Base-by-base conservation (phyloP, 2,113 vertebrate genomes). In the Crotophaga sulcirostris region DNA sequence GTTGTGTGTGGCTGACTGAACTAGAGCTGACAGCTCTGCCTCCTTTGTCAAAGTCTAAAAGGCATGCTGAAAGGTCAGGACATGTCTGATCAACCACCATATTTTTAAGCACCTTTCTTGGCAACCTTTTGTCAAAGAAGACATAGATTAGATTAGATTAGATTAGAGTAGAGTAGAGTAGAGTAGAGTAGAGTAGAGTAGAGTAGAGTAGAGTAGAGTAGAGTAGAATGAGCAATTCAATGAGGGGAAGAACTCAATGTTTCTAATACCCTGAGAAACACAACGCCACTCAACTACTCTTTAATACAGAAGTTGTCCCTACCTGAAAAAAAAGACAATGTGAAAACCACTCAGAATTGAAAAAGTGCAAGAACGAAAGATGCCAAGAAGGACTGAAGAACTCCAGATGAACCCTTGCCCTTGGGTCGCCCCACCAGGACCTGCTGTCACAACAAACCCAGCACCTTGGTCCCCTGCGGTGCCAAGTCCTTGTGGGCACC, bases 341-440 rank as follows among this genome's bases (percentile, higher is more conserved):
- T 44, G 60, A 52, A 74, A 93, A 84, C 70, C 4, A 31, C 38
- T 72, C 42, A 9, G 70, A 82, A 85, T 4, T 59, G 44, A 67
- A 81, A 55, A 83, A 62, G 21, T 13, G 34, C 45, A 82, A 85
- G 66, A 45, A 36, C 58, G 77, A 64, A 82, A 81, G 70, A 58
- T 16, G n/a, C 44, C 34, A 51, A 26, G 70, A 29, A 84, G 62
- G 90, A n/a, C 3, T 3, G 59, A 58, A 58, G 58, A 78, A 51
- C 89, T 96, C 20, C 56, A 93, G 60, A n/a, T 83, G 93, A 96
- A 84, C 83, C 84, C 89, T 10, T 85, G 79, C 67, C 77, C 80
- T 83, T 31, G 7, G 1, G 55, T 63, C 83, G 67, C 77, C 88
- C 72, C 67, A 49, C 60, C 84, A 86, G 81, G 70, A 72, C 68